phyloP scores from a whole-genome alignment of 2,888 invertebrate species.

The Ectemnius lituratus region DNA sequence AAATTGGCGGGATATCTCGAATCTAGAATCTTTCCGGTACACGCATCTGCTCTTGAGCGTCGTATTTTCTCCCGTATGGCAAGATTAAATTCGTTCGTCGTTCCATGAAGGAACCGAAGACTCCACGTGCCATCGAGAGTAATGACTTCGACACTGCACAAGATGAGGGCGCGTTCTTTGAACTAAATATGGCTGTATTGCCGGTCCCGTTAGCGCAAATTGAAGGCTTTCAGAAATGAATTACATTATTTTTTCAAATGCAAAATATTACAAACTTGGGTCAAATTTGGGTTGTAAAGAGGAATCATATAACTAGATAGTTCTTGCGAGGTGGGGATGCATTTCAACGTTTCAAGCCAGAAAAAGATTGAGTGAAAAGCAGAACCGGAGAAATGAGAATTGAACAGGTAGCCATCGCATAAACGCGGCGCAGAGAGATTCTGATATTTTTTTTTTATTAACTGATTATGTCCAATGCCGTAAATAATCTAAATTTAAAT shows the following conservation, averaged over 20 bases:
- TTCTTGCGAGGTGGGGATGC: constrained; percentile 43
- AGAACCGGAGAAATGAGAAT: constrained; percentile 67
- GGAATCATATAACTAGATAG: constrained; percentile 58
- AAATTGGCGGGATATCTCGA: constrained; percentile 74
- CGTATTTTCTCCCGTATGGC: constrained; percentile 21
- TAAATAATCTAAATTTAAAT: neutral
- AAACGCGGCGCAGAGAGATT: constrained; percentile 30
- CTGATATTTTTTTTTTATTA: neutral
- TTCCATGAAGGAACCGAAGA: constrained; percentile 41
- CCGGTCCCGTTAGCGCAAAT: neutral
- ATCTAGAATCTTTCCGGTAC: constrained; percentile 63
- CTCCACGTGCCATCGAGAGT: constrained; percentile 48
- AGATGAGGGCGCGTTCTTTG: constrained; percentile 39
- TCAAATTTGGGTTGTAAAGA: constrained; percentile 43
- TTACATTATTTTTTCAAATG: too few relatives aligned
- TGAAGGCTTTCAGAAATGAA: neutral
- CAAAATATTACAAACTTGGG: constrained; percentile 22
- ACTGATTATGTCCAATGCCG: neutral
- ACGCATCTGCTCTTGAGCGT: constrained; percentile 64
- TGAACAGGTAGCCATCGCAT: constrained; percentile 66
- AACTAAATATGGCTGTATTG: constrained; percentile 16
- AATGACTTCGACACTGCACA: constrained; percentile 49
- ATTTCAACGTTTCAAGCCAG: constrained; percentile 50
- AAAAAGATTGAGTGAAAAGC: constrained; percentile 56
- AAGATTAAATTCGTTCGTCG: constrained; percentile 62